phyloP scores from a whole-genome alignment of 2,797 vertebrate species.

The Alca torda region DNA sequence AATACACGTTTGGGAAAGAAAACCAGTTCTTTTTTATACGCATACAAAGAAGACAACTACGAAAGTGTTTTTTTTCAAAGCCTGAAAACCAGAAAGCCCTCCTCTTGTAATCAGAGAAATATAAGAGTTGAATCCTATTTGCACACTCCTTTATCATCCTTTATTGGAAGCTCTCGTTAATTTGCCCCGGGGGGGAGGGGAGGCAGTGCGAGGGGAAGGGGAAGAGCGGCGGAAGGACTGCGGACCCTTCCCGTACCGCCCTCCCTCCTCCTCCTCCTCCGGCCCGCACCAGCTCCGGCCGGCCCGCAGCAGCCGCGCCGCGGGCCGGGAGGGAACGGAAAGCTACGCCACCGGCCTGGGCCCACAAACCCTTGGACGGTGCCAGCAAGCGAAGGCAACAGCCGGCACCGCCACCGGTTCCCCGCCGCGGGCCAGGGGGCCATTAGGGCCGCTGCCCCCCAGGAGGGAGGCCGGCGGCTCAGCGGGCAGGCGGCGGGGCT shows the following conservation, averaged over 20 bases:
- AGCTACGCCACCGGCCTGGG: neutral
- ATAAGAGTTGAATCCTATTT: neutral
- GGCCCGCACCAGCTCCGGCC: neutral
- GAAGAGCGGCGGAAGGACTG: neutral
- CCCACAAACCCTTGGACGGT: accelerated
- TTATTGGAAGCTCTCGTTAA: neutral
- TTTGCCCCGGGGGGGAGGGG: neutral
- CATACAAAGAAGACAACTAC: neutral
- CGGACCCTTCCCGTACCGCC: neutral
- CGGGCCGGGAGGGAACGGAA: neutral
- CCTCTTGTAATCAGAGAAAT: neutral
- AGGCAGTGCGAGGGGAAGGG: neutral
- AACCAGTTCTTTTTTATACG: accelerated
- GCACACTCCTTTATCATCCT: neutral
- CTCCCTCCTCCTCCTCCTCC: neutral
- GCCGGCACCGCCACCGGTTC: too few species aligned
- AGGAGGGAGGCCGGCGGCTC: too few species aligned
- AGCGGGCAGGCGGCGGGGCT: accelerated
- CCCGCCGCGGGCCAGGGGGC: neutral
- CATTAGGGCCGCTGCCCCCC: neutral
- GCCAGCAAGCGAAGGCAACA: neutral
- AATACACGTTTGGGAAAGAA: accelerated
- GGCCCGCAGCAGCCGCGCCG: neutral
- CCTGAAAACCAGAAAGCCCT: neutral
- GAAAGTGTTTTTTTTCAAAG: neutral